Percentiles rank a stretch among this genome's conserved stretches.
phyloP scores from a whole-genome alignment of 2,888 invertebrate species.

The Drosophila nr. medialis region DNA sequence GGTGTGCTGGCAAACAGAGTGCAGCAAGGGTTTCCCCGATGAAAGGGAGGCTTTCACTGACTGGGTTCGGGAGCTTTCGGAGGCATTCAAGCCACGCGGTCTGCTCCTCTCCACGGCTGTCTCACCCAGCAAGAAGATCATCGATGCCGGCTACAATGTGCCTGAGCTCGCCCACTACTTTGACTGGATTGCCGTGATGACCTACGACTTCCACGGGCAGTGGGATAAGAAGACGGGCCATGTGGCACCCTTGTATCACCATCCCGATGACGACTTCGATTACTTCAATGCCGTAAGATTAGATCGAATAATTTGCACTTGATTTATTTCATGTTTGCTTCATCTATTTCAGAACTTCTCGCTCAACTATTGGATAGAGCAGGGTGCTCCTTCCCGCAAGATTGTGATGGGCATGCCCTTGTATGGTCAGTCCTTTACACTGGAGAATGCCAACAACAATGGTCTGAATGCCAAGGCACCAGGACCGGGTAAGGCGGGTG shows the following conservation, averaged over 20 bases:
- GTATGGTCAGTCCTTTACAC: slow-evolving; percentile 94
- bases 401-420: slow-evolving; percentile 95
- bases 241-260: slow-evolving; percentile 93
- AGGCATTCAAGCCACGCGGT: slow-evolving; percentile 88
- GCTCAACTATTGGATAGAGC: slow-evolving; percentile 94
- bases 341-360: slow-evolving; percentile 89
- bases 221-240: slow-evolving; percentile 97
- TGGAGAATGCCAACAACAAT: slow-evolving; percentile 87
- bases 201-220: slow-evolving; percentile 95
- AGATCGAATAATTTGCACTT: slow-evolving; percentile 79
- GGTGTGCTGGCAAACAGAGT: slow-evolving; percentile 89
- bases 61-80: slow-evolving; percentile 90
- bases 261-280: slow-evolving; percentile 92
- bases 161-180: slow-evolving; percentile 90
- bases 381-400: slow-evolving; percentile 92
- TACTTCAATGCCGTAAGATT: slow-evolving; percentile 92
- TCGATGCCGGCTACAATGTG: slow-evolving; percentile 94
- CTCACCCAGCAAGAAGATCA: slow-evolving; percentile 94
- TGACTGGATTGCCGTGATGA: slow-evolving; percentile 97
- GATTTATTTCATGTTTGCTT: background rate
- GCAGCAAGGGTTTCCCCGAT: slow-evolving; percentile 92
- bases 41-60: slow-evolving; percentile 93
- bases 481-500: slow-evolving; percentile 92
- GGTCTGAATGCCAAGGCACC: slow-evolving; percentile 91
- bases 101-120: slow-evolving; percentile 93